Base-by-base conservation (phyloP, 1,140 invertebrate genomes). In the Anthonomus grandis region DNA sequence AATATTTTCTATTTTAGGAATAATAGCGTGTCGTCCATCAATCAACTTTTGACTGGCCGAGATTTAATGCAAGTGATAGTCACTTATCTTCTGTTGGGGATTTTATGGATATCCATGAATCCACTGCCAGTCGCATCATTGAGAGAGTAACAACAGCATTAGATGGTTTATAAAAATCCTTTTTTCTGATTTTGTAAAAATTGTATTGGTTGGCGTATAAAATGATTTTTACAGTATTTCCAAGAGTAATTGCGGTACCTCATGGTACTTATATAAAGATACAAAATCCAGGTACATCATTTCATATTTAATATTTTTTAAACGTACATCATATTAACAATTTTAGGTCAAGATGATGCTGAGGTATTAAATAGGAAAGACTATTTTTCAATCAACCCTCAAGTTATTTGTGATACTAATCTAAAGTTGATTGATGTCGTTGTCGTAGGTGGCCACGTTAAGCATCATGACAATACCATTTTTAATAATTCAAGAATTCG, bases 51-150 rank as follows among this genome's bases (percentile, higher is more conserved):
- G n/a, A 31, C 27, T n/a, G 4, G 5, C 13, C 17, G 13, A 38
- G 37, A 38, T 38, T 38, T 13, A n/a, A 8, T 38, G 37, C 37
- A 5, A 38, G 6, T 13, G 5, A 4, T 38, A 15, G 6, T 5
- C 13, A 38, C 17, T 38, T 38, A 13, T 5, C 37, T n/a, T 5
- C 37, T n/a, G 13, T 38, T 8, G 37, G 37, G 17, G 37, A 38
- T 13, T 38, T 38, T 38, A 38, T 38, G 37, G 37, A 15, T 10
- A 38, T 38, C 4, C 37, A 38, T 38, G 37, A 38, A 38, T 38
- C 37, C 17, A 38, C 37, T 5, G 37, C 37, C 5, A 38, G 37
- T 38, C 6, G 37, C 12, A 38, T 38, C 5, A 15, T 38, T 38
- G 13, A 5, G 13, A 10, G 13, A 8, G 37, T 38, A 38, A n/a